phyloP scores from a whole-genome alignment of 64 coral and sea anemone species.

The Actinia tenebrosa region DNA sequence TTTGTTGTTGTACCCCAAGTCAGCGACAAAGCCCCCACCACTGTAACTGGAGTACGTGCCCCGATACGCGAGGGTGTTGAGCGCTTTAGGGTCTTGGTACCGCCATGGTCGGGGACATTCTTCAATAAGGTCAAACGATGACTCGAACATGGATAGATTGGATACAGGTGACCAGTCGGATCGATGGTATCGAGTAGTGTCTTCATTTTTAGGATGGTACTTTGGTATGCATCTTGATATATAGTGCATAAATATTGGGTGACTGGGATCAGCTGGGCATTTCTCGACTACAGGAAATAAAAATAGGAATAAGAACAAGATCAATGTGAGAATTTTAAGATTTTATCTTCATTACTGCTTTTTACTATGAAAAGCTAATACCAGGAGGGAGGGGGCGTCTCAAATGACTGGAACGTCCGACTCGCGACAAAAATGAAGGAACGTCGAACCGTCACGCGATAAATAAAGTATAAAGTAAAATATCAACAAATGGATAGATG shows the following conservation, averaged over 20 bases:
- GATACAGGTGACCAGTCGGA: slow-evolving; percentile 50
- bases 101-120: slow-evolving; percentile 68
- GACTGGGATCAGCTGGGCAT: not conserved
- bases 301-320: not conserved
- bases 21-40: slow-evolving; percentile 66
- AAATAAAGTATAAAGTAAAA: too few species aligned
- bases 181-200: slow-evolving; percentile 34
- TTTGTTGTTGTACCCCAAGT: slow-evolving; percentile 66
- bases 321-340: too few species aligned
- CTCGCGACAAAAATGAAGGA: too few species aligned
- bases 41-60: slow-evolving; percentile 50
- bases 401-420: too few species aligned
- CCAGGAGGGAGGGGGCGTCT: too few species aligned
- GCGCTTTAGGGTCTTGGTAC: slow-evolving; percentile 28
- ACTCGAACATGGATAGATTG: slow-evolving; percentile 11
- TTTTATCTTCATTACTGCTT: too few species aligned
- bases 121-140: slow-evolving; percentile 22
- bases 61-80: slow-evolving; percentile 26
- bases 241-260: not conserved
- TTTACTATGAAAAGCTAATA: too few species aligned
- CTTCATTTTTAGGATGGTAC: slow-evolving; percentile 23
- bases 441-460: too few species aligned
- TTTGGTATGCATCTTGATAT: slow-evolving; percentile 35
- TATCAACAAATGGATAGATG: too few species aligned
- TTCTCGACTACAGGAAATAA: not conserved